phyloP scores from a whole-genome alignment of 2,888 invertebrate species.

The Melieria omissa region DNA sequence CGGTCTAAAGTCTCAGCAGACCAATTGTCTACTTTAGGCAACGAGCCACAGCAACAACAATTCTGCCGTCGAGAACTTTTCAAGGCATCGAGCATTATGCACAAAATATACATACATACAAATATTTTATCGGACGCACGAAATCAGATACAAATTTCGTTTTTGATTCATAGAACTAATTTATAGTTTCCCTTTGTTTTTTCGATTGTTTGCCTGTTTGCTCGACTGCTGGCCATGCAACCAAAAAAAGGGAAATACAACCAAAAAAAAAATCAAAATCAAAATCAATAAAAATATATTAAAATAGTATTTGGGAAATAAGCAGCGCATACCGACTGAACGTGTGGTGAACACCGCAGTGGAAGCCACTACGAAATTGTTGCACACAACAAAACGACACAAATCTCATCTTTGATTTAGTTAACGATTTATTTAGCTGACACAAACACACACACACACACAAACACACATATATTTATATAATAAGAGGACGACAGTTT shows the following conservation, averaged over 20 bases:
- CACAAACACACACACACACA: background rate
- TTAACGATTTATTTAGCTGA: constrained; percentile 32
- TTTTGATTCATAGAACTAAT: constrained; percentile 64
- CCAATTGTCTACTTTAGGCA: constrained; percentile 50
- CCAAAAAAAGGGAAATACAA: too few relatives aligned
- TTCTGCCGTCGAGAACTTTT: background rate
- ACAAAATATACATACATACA: constrained; percentile 14
- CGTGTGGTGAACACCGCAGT: too few relatives aligned
- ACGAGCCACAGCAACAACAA: background rate
- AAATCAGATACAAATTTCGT: constrained; percentile 59
- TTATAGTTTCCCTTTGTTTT: constrained; percentile 63
- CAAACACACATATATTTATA: background rate
- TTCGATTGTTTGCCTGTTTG: constrained; percentile 23
- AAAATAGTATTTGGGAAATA: constrained; percentile 36
- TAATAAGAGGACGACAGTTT: background rate
- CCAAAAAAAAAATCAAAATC: constrained; percentile 26
- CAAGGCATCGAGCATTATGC: constrained; percentile 23
- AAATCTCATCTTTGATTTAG: constrained; percentile 25
- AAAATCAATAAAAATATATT: constrained; percentile 64
- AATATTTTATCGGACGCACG: constrained; percentile 61
- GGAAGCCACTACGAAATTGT: constrained; percentile 16
- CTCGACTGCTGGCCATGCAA: background rate
- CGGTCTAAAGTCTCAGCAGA: constrained; percentile 49
- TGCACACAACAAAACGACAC: constrained; percentile 8
- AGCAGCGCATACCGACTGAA: constrained; percentile 2